Conservation (phyloP, 2,797 vertebrate species). For the Hafferia zeledoni region DNA sequence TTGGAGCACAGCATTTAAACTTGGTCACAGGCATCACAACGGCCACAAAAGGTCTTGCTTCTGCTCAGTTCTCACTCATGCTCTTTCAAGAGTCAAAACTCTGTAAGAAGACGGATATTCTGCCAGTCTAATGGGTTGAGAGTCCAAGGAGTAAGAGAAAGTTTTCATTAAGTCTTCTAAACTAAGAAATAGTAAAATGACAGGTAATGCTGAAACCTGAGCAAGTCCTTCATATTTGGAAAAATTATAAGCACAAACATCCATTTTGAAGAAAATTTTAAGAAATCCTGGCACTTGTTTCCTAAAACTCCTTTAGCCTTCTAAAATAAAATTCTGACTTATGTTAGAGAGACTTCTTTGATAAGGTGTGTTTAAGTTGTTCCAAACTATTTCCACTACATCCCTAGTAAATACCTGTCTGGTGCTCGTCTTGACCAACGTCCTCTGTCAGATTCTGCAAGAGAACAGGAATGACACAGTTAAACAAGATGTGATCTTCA, state of each 20-base stretch:
- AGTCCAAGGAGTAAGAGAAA: slow-evolving; percentile 39
- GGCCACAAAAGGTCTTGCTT: neutral
- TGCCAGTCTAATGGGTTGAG: neutral
- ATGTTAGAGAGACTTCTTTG: neutral
- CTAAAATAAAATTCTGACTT: neutral
- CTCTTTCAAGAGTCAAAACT: slow-evolving; percentile 5
- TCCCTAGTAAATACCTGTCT: slow-evolving; percentile 86
- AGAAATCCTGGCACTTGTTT: neutral
- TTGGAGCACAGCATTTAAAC: slow-evolving; percentile 59
- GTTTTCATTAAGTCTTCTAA: neutral
- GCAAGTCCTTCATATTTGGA: neutral
- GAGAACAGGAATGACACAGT: slow-evolving; percentile 55
- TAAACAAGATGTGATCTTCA: slow-evolving; percentile 13
- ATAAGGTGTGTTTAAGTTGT: neutral
- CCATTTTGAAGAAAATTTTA: neutral
- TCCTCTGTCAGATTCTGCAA: slow-evolving; percentile 96
- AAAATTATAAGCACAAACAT: neutral
- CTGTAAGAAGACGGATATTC: neutral
- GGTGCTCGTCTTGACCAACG: slow-evolving; percentile 92
- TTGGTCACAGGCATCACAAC: neutral
- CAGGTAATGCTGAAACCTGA: neutral
- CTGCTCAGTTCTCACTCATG: neutral
- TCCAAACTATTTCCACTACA: neutral
- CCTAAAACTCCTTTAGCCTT: neutral
- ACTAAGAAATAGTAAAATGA: neutral